Evolutionary conservation across 2,888 invertebrate genomes (phyloP), one percentile per base, ranked within the genome.

Genomic region (Ornithoptera alexandrae): DNA sequence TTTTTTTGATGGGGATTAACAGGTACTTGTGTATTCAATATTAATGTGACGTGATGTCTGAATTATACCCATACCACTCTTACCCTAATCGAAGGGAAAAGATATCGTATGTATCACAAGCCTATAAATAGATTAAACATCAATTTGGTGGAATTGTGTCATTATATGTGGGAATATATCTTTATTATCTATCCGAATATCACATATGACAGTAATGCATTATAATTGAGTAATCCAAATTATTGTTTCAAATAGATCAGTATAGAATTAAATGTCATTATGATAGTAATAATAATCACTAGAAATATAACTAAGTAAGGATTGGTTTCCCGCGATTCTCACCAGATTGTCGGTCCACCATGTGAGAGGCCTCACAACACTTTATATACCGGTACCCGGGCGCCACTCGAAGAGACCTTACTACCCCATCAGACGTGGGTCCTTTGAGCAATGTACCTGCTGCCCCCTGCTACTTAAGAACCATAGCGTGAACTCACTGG

Each of bases 11-110:
- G 30, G 30, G 30, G 30, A 30, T 30, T 30, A 73, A 70, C 69
- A 71, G 67, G 71, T 68, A 73, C 65, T 62, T 53, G 63, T 62
- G 64, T 70, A 66, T n/a, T n/a, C 18, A 12, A 57, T 1, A 17
- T 56, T 17, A 15, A 6, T 36, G 10, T 50, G 0, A n/a, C 50
- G 18, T n/a, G 18, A 53, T n/a, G n/a, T 53, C 53, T 39, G 39
- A 39, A 39, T 39, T 39, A 39, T 39, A 39, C 39, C 0, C 10
- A 39, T 39, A 10, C 8, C 15, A 4, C 12, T 46, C 2, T 15
- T 46, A 24, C 17, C 42, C 42, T 57, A 22, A 22, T 0, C 53
- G 22, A 6, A 24, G 62, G 12, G 17, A 39, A 17, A 39, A 53
- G 12, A 30, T 22, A 39, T 60, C 50, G 20, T 36, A 18, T 30